These are phyloP conservation scores for Cerastoderma edule DNA, from an alignment of 2,888 invertebrate species.

Conservation along the genomic window DNA sequence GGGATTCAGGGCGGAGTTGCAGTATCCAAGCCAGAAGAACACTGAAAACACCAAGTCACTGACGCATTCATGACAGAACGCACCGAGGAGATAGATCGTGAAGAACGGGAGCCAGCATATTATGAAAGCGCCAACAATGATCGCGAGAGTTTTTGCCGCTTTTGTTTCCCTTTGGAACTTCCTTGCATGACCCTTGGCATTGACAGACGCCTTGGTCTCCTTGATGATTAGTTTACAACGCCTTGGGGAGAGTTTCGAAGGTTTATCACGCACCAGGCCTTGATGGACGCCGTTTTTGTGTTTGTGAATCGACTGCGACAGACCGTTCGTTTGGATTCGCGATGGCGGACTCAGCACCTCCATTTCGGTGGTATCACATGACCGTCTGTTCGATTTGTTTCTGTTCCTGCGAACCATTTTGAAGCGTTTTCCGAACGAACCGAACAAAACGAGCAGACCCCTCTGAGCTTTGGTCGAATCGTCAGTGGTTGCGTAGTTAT, in stretches of 20 bases:
- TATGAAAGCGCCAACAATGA: constrained; percentile 98
- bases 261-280: constrained; percentile 17
- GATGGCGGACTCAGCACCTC: constrained; percentile 27
- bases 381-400: not conserved
- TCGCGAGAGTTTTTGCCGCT: constrained; percentile 97
- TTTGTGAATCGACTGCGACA: not conserved
- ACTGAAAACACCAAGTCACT: constrained; percentile 92
- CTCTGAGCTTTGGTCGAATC: not conserved
- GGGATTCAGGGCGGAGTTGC: constrained; percentile 98
- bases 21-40: constrained; percentile 98
- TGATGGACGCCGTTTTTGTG: constrained; percentile 10
- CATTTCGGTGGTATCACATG: constrained; percentile 37
- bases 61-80: constrained; percentile 91
- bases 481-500: not conserved
- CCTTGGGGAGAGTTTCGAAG: constrained; percentile 10
- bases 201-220: constrained; percentile 84
- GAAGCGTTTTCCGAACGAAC: constrained; percentile 14
- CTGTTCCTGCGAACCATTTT: constrained; percentile 10
- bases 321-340: not conserved
- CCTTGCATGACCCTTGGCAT: constrained; percentile 94
- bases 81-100: constrained; percentile 95
- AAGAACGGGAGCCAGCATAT: constrained; percentile 99
- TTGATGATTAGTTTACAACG: constrained; percentile 43
- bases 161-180: constrained; percentile 95
- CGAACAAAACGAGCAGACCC: constrained; percentile 7